Evolutionary conservation across 2,113 vertebrate species (phyloP).

Genomic region (Gorsachius goisagi): DNA sequence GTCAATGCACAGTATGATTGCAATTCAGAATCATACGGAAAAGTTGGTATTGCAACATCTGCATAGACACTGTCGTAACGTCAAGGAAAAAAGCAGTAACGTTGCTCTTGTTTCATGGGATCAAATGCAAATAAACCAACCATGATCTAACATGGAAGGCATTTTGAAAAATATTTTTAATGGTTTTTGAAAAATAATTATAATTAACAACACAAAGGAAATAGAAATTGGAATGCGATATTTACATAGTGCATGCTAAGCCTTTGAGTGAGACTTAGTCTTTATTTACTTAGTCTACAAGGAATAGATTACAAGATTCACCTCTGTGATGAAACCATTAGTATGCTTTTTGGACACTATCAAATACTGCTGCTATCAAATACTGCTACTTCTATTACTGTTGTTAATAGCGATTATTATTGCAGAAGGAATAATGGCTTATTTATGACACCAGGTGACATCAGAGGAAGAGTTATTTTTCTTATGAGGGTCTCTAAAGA

Average conservation of each 20-base stretch:
- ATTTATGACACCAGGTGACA: background rate
- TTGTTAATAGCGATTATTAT: conserved; percentile 3
- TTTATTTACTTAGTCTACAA: conserved; percentile 23
- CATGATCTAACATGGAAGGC: background rate
- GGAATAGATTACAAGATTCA: background rate
- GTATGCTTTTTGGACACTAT: background rate
- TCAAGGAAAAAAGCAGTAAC: conserved; percentile 48
- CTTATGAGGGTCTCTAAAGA: background rate
- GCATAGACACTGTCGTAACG: conserved; percentile 20
- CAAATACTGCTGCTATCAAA: background rate
- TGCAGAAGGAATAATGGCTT: background rate
- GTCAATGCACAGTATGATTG: conserved; percentile 50
- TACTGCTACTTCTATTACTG: background rate
- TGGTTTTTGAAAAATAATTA: background rate
- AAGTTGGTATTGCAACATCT: conserved; percentile 69
- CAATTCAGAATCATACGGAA: conserved; percentile 46
- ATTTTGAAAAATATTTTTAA: background rate
- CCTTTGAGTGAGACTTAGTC: background rate
- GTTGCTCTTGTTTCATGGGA: conserved; percentile 20
- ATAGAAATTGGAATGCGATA: background rate
- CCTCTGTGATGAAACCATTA: background rate
- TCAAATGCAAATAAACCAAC: background rate
- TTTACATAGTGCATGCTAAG: background rate
- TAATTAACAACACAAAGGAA: background rate
- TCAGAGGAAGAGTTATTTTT: background rate